phyloP scores from a whole-genome alignment of 2,888 invertebrate genomes.

The Monoplex corrugatus region DNA sequence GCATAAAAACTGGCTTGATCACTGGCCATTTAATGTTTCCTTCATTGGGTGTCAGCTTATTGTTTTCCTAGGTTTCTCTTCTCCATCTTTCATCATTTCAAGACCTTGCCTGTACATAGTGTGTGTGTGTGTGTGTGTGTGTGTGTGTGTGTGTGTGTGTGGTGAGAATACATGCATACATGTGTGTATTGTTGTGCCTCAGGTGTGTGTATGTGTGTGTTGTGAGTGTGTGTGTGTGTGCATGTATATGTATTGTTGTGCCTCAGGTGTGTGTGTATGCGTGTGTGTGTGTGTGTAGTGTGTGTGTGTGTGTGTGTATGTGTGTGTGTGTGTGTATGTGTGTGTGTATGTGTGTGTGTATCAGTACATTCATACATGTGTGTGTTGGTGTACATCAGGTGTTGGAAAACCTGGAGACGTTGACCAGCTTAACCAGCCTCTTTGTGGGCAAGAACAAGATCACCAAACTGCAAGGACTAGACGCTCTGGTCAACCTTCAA shows the following conservation, averaged over 20 bases:
- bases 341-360: not conserved
- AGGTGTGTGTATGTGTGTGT: too few relatives aligned
- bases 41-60: too few relatives aligned
- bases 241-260: too few relatives aligned
- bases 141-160: not conserved
- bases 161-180: not conserved
- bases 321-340: not conserved
- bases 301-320: too few relatives aligned
- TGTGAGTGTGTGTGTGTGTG: too few relatives aligned
- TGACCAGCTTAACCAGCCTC: slow-evolving; percentile 89
- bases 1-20: too few relatives aligned
- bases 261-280: not conserved
- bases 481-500: slow-evolving; percentile 87
- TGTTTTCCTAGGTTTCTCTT: too few relatives aligned
- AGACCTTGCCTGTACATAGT: not conserved
- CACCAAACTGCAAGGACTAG: slow-evolving; percentile 90
- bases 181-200: too few relatives aligned
- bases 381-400: slow-evolving; percentile 83
- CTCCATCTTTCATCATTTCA: too few relatives aligned
- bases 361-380: too few relatives aligned
- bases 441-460: slow-evolving; percentile 98
- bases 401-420: slow-evolving; percentile 91
- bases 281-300: not conserved
- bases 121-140: not conserved
- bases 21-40: too few relatives aligned